Conservation (phyloP, 2,113 vertebrate genomes). For the Pygoscelis adeliae region DNA sequence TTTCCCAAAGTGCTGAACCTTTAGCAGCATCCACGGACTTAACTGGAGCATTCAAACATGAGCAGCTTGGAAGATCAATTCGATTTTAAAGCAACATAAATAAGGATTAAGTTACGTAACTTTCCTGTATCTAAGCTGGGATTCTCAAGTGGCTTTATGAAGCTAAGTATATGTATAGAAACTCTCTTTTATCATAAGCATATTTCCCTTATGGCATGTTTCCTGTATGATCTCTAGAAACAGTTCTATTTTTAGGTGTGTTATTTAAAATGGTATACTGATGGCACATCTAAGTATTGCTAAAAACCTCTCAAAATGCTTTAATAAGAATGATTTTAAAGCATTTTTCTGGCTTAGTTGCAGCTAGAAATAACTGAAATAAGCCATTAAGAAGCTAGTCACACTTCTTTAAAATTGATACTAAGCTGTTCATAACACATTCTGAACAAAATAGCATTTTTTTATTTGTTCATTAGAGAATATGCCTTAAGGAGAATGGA, state of each 20-base stretch:
- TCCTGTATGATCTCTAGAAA: slow-evolving; percentile 9
- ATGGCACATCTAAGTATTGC: not conserved
- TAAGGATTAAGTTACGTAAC: not conserved
- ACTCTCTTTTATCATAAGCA: not conserved
- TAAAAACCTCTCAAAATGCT: slow-evolving; percentile 25
- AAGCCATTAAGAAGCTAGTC: slow-evolving; percentile 6
- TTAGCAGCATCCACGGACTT: not conserved
- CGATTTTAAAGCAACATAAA: not conserved
- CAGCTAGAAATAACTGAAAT: not conserved
- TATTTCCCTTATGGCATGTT: not conserved
- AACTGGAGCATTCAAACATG: not conserved
- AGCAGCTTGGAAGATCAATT: not conserved
- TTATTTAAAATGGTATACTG: slow-evolving; percentile 41
- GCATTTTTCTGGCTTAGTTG: slow-evolving; percentile 3
- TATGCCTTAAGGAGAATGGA: slow-evolving; percentile 7
- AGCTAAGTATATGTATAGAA: not conserved
- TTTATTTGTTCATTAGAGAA: slow-evolving; percentile 25
- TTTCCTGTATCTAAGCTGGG: not conserved
- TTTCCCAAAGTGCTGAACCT: not conserved
- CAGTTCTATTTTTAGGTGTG: slow-evolving; percentile 38
- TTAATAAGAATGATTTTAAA: slow-evolving; percentile 27
- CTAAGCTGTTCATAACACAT: slow-evolving; percentile 20
- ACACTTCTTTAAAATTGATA: slow-evolving; percentile 12
- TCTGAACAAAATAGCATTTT: slow-evolving; percentile 1
- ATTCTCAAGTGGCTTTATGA: not conserved